These are phyloP conservation scores for Eidolon dupreanum DNA, from an alignment of 2,797 vertebrate species.

Conservation along the genomic window DNA sequence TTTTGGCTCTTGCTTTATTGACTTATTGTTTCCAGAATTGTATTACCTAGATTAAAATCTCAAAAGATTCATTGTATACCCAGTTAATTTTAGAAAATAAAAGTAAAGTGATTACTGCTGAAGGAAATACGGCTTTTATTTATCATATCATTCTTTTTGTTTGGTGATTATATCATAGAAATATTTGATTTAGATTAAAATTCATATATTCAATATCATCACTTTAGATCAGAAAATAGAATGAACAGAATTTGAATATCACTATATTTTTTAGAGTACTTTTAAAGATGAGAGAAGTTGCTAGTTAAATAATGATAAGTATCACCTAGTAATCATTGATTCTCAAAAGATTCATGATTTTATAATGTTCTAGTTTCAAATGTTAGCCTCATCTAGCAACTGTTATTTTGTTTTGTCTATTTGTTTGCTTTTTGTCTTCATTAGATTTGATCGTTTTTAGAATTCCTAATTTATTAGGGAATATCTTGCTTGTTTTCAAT, in stretches of 20 bases:
- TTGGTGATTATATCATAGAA: background rate
- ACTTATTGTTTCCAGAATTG: constrained; percentile 38
- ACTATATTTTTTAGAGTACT: background rate
- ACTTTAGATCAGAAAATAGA: constrained; percentile 14
- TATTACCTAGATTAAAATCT: constrained; percentile 19
- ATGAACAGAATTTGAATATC: constrained; percentile 34
- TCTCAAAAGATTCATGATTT: background rate
- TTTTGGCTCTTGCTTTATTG: background rate
- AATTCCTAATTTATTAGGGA: background rate
- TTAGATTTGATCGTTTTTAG: background rate
- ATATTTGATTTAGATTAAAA: constrained; percentile 39
- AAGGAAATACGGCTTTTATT: constrained; percentile 10
- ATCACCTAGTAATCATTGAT: background rate
- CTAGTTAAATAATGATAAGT: background rate
- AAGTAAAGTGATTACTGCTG: background rate
- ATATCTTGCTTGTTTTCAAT: background rate
- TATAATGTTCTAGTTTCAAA: constrained; percentile 19
- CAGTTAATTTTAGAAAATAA: constrained; percentile 48
- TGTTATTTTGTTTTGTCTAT: background rate
- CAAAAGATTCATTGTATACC: background rate
- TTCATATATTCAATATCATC: background rate
- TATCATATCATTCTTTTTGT: background rate
- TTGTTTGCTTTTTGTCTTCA: constrained; percentile 14
- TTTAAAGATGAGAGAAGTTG: background rate
- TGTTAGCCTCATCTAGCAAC: background rate